Evolutionary conservation across 2,113 vertebrate species (phyloP), one percentile per base, ranked within the genome.

Genomic region (Cepphus grylle): DNA sequence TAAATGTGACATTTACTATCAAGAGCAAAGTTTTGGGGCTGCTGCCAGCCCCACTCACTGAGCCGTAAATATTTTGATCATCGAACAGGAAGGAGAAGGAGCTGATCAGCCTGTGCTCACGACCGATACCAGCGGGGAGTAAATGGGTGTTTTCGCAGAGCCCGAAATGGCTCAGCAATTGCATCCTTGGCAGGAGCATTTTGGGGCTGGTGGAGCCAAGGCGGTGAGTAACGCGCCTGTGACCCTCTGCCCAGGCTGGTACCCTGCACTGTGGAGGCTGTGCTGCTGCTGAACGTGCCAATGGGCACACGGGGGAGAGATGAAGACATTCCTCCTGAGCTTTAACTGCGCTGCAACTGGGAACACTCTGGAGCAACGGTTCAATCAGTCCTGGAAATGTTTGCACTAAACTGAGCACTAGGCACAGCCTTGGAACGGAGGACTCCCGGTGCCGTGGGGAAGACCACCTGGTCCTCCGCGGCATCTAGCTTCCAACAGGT

Each of bases 1-100:
- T 90, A 94, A 76, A 96, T 76, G 81, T 94, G 95, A 96, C 97
- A 94, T 96, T 96, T 97, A 96, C 93, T 93, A 96, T 93, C 81
- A 93, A 73, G 93, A 95, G 76, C 79, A 93, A 96, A 95, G 89
- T 96, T 96, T 96, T 88, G 90, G 93, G 92, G 96, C 84, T 94
- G 90, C 81, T 95, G 91, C 96, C 95, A 96, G 95, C 69, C 93
- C 71, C 94, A 58, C 69, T 96, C 59, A 59, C 72, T 50, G 88
- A 92, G 87, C 70, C 0, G 65, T 97, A 97, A 95, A 96, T 95
- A 96, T 95, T 96, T 94, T 93, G 91, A 80, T 96, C 66, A 82
- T 12, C 0, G 25, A 82, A 63, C 38, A 86, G 89, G 86, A 95
- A 78, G 83, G 38, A 49, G 70, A 59, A 82, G 72, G 81, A 96